Conservation (phyloP, 1,140 invertebrate genomes). For the Planococcus citri region DNA sequence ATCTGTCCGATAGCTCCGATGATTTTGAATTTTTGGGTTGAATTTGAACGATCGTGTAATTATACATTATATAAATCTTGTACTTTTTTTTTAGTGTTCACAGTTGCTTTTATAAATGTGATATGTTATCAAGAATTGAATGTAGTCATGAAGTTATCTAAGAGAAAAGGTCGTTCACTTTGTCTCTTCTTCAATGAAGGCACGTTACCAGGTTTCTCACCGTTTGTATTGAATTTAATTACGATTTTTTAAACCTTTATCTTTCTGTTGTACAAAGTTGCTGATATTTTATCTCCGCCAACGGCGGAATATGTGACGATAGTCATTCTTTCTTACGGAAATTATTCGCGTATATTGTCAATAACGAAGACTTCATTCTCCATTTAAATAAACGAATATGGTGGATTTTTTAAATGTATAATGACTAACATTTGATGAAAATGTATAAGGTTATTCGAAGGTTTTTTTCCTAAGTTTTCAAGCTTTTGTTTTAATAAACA, state of each 20-base stretch:
- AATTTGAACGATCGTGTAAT: slow-evolving; percentile 27
- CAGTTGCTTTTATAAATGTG: slow-evolving; percentile 5
- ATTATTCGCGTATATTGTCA: neutral
- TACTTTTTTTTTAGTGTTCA: neutral
- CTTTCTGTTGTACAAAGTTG: neutral
- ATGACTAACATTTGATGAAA: neutral
- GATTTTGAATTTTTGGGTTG: slow-evolving; percentile 45
- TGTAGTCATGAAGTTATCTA: neutral
- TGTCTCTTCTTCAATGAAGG: neutral
- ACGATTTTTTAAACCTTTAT: neutral
- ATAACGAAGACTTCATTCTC: neutral
- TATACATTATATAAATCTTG: neutral
- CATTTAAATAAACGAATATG: neutral
- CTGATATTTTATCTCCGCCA: neutral
- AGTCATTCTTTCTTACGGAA: neutral
- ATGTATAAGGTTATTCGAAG: neutral
- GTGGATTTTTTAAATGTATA: neutral
- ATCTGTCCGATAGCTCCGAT: slow-evolving; percentile 38
- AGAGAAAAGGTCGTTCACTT: neutral
- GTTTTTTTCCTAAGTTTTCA: neutral
- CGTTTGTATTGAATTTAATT: neutral
- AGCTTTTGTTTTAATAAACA: slow-evolving; percentile 6
- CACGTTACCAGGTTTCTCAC: neutral
- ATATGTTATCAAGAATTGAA: neutral
- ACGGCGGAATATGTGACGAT: neutral